These are phyloP conservation scores for Reticulitermes lucifugus DNA, from an alignment of 2,888 invertebrate species.

Conservation along the genomic window DNA sequence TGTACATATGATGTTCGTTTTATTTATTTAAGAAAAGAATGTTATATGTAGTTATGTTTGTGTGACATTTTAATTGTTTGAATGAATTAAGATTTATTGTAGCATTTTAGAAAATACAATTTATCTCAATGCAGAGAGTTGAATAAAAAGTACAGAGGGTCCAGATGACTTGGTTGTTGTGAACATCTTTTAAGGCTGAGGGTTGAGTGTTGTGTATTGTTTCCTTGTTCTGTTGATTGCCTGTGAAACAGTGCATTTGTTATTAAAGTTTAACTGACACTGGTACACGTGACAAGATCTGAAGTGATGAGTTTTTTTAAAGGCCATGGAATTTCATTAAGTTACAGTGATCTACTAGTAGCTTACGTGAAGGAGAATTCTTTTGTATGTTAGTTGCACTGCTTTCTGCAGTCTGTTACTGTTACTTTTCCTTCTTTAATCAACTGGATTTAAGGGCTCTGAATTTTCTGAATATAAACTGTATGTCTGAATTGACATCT, in stretches of 20 bases:
- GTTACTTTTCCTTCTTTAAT: not conserved
- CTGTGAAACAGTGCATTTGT: too few species aligned
- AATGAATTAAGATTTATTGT: not conserved
- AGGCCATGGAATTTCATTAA: too few species aligned
- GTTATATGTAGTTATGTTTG: not conserved
- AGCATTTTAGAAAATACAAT: not conserved
- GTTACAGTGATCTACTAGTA: too few species aligned
- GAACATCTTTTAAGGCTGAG: not conserved
- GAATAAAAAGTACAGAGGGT: not conserved
- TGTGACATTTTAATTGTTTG: not conserved
- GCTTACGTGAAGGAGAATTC: too few species aligned
- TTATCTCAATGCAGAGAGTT: not conserved
- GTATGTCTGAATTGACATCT: not conserved
- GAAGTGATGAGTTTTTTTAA: too few species aligned
- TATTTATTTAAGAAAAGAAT: not conserved
- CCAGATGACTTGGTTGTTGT: conserved; percentile 4
- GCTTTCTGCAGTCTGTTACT: too few species aligned
- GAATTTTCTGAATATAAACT: not conserved
- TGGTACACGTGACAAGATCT: too few species aligned
- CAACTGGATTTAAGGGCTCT: not conserved
- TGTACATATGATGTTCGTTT: not conserved
- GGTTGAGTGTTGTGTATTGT: too few species aligned
- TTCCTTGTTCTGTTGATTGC: too few species aligned
- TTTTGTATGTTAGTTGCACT: too few species aligned
- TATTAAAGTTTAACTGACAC: too few species aligned